Evolutionary conservation across 2,113 vertebrate species (phyloP).

Genomic region (Lagopus muta): DNA sequence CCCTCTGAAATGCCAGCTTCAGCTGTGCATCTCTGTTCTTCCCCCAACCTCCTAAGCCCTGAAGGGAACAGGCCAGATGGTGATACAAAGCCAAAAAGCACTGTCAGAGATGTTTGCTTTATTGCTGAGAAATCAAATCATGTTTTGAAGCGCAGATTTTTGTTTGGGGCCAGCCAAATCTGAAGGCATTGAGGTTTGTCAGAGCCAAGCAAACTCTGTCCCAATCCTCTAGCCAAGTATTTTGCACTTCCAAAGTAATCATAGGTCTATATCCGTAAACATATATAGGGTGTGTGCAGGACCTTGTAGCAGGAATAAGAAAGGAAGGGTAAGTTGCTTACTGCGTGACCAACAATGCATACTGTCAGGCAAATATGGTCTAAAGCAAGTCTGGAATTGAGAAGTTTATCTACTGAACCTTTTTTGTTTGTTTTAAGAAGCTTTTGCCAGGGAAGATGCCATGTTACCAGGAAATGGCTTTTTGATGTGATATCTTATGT

Average conservation of each 20-base stretch:
- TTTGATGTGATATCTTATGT: background rate
- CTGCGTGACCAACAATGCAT: background rate
- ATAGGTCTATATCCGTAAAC: background rate
- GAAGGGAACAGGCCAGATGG: background rate
- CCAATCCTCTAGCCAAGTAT: background rate
- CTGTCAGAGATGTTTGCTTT: background rate
- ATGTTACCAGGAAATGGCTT: slow-evolving; percentile 25
- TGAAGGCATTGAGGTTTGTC: background rate
- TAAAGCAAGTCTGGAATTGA: slow-evolving; percentile 5
- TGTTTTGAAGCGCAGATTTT: slow-evolving; percentile 10
- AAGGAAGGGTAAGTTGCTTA: slow-evolving; percentile 36
- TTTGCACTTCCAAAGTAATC: slow-evolving; percentile 45
- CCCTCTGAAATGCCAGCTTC: background rate
- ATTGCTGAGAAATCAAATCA: background rate
- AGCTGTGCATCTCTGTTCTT: background rate
- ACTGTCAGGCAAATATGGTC: background rate
- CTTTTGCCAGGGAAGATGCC: slow-evolving; percentile 56
- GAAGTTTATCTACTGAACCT: slow-evolving; percentile 19
- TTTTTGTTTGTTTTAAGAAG: slow-evolving; percentile 40
- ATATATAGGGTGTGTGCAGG: background rate
- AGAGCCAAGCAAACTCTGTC: slow-evolving; percentile 9
- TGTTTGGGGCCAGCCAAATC: background rate
- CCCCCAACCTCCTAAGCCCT: background rate
- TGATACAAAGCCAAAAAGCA: background rate
- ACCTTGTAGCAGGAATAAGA: background rate